Evolutionary conservation across 2,797 vertebrate genomes (phyloP).

Genomic region (Steatocranus sp.): DNA sequence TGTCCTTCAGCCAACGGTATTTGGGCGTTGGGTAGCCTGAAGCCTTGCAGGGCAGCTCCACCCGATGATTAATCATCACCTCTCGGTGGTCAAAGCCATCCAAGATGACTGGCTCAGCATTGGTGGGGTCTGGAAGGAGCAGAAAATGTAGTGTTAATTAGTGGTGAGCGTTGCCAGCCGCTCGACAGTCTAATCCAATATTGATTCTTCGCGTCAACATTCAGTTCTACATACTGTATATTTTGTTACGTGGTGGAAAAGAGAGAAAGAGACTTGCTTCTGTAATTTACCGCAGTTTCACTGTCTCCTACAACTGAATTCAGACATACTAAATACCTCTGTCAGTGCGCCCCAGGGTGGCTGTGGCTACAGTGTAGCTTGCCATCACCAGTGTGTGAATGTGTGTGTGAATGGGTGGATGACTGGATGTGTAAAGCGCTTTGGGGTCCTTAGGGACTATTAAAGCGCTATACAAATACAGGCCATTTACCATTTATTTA

Average conservation of each 20-base stretch:
- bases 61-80: conserved; percentile 91
- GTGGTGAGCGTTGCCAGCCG: conserved; percentile 29
- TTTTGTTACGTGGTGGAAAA: conserved; percentile 7
- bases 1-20: conserved; percentile 98
- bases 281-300: not conserved
- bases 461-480: no score
- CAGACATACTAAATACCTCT: not conserved
- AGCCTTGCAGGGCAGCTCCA: conserved; percentile 97
- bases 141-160: conserved; percentile 52
- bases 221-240: conserved; percentile 31
- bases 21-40: conserved; percentile 93
- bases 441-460: no score
- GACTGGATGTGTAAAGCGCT: no score
- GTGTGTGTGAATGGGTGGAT: no score
- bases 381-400: no score
- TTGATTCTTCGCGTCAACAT: conserved; percentile 48
- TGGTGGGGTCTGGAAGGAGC: conserved; percentile 84
- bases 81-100: conserved; percentile 95
- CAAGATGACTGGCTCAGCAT: conserved; percentile 93
- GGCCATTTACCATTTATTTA: no score
- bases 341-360: no score
- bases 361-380: no score
- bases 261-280: not conserved
- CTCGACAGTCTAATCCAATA: conserved; percentile 41
- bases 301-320: not conserved